Evolutionary conservation across 2,113 vertebrate genomes (phyloP).

Genomic region (Rhipidura dahli): DNA sequence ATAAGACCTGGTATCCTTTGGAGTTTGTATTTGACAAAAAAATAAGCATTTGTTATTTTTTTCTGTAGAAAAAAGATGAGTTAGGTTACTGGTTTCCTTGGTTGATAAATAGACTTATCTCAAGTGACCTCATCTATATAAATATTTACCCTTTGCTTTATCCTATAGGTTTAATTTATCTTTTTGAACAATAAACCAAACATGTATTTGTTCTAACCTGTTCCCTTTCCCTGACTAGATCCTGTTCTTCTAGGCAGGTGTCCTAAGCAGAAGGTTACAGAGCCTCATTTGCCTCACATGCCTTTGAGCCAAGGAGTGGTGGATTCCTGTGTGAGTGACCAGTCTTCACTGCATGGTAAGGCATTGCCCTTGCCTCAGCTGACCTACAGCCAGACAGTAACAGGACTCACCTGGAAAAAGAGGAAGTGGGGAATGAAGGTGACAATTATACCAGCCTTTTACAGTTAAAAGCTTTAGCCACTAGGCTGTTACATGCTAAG

Average conservation of each 20-base stretch:
- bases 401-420: not conserved
- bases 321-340: not conserved
- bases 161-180: not conserved
- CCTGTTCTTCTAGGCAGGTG: not conserved
- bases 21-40: not conserved
- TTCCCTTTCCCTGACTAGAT: not conserved
- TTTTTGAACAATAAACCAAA: not conserved
- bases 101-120: not conserved
- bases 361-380: not conserved
- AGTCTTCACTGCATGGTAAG: not conserved
- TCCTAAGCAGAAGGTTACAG: not conserved
- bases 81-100: not conserved
- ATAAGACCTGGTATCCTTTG: not conserved
- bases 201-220: not conserved
- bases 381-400: not conserved
- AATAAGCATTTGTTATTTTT: not conserved
- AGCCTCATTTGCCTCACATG: not conserved
- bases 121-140: not conserved
- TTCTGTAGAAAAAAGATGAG: not conserved
- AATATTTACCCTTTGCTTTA: constrained; percentile 24
- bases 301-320: not conserved
- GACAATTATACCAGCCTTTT: not conserved
- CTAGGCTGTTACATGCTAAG: not conserved
- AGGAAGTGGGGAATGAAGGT: not conserved
- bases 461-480: not conserved